Conservation (phyloP, 2,113 vertebrate species). For the Otus sunia region DNA sequence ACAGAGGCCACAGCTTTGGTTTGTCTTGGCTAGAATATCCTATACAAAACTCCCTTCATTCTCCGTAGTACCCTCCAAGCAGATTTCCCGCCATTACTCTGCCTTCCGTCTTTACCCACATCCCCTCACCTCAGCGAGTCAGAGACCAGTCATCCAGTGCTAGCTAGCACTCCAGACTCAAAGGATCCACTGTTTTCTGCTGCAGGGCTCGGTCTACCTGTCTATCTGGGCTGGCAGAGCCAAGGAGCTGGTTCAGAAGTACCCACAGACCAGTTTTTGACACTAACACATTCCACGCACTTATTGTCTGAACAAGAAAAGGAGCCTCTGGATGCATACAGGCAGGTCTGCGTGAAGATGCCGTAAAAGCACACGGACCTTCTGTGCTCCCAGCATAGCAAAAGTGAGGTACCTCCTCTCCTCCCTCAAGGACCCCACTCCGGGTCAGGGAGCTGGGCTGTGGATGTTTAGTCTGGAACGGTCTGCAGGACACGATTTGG, state of each 20-base stretch:
- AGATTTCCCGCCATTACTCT: neutral
- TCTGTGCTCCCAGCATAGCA: neutral
- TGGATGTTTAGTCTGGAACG: constrained; percentile 47
- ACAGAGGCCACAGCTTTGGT: neutral
- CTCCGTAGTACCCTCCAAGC: neutral
- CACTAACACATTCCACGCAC: neutral
- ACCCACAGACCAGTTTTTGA: neutral
- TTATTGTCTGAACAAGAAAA: neutral
- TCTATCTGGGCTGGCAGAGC: neutral
- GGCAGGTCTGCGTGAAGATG: neutral
- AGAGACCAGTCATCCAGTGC: neutral
- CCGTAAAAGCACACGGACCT: accelerated
- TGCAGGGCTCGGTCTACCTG: neutral
- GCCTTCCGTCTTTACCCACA: neutral
- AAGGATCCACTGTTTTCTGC: neutral
- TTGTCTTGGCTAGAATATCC: neutral
- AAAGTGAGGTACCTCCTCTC: neutral
- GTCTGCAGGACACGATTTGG: constrained; percentile 43
- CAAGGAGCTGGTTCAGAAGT: neutral
- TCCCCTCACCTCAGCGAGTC: neutral
- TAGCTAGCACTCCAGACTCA: neutral
- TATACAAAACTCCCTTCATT: neutral
- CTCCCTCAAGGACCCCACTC: constrained; percentile 16
- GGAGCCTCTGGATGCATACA: neutral
- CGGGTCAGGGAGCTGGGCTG: neutral